These are phyloP conservation scores for Pleuronectes platessa DNA, from an alignment of 2,113 vertebrate genomes.

Conservation along the genomic window DNA sequence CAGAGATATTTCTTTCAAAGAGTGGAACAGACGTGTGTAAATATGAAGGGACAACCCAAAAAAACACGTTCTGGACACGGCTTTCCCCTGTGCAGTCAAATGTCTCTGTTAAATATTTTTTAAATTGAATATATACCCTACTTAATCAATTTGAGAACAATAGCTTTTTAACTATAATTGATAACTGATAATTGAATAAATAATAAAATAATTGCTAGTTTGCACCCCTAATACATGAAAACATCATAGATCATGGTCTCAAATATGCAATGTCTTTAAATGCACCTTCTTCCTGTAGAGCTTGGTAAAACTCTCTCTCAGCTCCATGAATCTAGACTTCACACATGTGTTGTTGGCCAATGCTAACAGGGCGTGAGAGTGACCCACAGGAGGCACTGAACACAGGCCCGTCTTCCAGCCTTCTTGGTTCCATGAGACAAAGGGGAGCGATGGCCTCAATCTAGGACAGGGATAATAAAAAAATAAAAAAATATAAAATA, in stretches of 20 bases:
- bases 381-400: constrained; percentile 93
- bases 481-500: neutral
- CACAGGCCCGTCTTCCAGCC: constrained; percentile 98
- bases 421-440: constrained; percentile 97
- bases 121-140: too few relatives aligned
- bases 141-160: neutral
- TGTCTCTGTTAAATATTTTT: too few relatives aligned
- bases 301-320: constrained; percentile 88
- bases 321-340: constrained; percentile 89
- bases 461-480: constrained; percentile 65
- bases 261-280: neutral
- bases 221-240: neutral
- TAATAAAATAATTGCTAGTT: neutral
- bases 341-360: constrained; percentile 95
- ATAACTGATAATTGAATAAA: neutral
- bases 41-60: too few relatives aligned
- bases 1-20: neutral
- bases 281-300: constrained; percentile 95
- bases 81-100: too few relatives aligned
- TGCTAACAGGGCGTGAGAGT: constrained; percentile 90
- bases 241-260: neutral
- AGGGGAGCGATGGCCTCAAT: constrained; percentile 89
- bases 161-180: neutral
- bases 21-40: too few relatives aligned
- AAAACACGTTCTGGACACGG: too few relatives aligned